Evolutionary conservation across 2,113 vertebrate genomes (phyloP).

Genomic region (Cariama cristata): DNA sequence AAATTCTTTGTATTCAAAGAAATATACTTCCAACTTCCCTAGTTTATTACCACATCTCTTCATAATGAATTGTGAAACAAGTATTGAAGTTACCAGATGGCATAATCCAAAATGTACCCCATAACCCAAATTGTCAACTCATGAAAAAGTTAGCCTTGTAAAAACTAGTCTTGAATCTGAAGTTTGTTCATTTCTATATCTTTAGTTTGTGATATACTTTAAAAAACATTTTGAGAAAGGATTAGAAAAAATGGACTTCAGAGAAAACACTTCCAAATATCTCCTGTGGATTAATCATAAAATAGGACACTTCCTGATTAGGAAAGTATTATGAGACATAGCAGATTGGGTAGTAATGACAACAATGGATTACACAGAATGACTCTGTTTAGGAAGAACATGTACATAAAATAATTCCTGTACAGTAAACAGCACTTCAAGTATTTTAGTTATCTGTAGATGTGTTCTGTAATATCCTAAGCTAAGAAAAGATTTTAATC

Average conservation of each 20-base stretch:
- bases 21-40: neutral
- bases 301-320: conserved; percentile 59
- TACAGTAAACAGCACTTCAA: neutral
- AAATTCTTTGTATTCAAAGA: neutral
- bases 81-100: neutral
- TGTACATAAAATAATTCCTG: neutral
- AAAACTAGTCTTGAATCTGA: neutral
- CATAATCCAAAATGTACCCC: neutral
- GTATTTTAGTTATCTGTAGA: neutral
- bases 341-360: conserved; percentile 11
- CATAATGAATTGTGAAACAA: neutral
- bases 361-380: conserved; percentile 47
- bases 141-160: neutral
- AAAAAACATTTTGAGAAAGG: neutral
- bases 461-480: neutral
- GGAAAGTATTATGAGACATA: conserved; percentile 34
- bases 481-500: neutral
- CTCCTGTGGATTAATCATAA: conserved; percentile 45
- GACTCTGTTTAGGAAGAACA: neutral
- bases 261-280: conserved; percentile 4
- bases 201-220: neutral
- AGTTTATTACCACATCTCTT: neutral
- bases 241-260: neutral
- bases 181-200: neutral
- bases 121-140: neutral